Evolutionary conservation across 2,797 vertebrate species (phyloP).

Genomic region (Sus cebifrons): DNA sequence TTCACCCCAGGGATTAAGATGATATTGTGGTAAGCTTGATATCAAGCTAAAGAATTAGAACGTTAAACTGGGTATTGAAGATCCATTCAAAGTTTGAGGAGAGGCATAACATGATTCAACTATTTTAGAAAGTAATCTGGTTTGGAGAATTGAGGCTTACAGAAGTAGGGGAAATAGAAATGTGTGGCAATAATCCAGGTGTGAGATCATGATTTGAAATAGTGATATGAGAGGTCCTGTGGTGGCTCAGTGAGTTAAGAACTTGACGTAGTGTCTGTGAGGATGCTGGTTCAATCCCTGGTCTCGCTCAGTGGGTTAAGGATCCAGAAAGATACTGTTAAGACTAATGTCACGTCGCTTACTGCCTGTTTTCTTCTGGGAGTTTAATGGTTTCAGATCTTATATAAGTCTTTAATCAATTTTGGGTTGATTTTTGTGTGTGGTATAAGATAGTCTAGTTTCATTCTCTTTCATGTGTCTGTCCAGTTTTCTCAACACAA

Average conservation of each 20-base stretch:
- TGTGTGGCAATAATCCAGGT: neutral
- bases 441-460: no score
- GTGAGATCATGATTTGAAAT: conserved; percentile 17
- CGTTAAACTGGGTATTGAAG: neutral
- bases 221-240: neutral
- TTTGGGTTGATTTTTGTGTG: neutral
- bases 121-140: conserved; percentile 32
- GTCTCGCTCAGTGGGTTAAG: no score
- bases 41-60: conserved; percentile 5
- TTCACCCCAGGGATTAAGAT: neutral
- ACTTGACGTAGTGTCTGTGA: no score
- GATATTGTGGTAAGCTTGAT: neutral
- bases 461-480: no score
- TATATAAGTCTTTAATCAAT: neutral
- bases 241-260: no score
- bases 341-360: neutral
- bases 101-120: conserved; percentile 5
- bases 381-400: neutral
- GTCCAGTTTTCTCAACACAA: no score
- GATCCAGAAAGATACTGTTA: no score
- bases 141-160: conserved; percentile 29
- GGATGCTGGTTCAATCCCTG: no score
- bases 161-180: neutral
- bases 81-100: conserved; percentile 32
- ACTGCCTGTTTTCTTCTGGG: neutral